Evolutionary conservation across 1,140 invertebrate genomes (phyloP), one percentile per base, ranked within the genome.

Genomic region (Pseudomyrmex concolor): DNA sequence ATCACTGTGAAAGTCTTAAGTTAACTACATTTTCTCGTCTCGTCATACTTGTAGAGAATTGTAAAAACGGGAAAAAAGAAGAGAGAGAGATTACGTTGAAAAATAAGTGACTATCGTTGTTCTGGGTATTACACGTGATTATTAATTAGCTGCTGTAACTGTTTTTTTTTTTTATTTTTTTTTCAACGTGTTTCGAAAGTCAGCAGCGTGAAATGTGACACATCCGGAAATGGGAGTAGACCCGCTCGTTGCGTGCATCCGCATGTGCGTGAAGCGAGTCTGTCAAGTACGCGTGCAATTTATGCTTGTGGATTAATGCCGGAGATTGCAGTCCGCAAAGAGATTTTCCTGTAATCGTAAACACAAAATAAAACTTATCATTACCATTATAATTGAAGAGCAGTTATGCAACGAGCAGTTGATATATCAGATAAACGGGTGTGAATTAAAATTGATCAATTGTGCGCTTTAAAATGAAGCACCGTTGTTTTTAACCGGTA

Each of bases 61-160:
- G 25, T 13, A 13, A 71, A 64, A 66, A 45, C 55, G 51, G 50
- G 45, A 43, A 66, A 85, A 57, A 55, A 71, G 50, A 13, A 64
- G 51, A 43, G n/a, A 55, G n/a, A 64, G 51, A 43, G n/a, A 76
- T 25, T 25, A 77, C 54, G 76, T 50, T n/a, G 54, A 70, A 34
- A 34, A 34, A 77, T 77, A 88, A 88, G 87, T 87, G 84, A 57
- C 70, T 73, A 88, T 68, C 72, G 74, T 55, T 88, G 87, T 88
- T 74, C 66, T 43, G 80, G 19, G 45, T 81, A 62, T 68, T 80
- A 51, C 83, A 68, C 87, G 68, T 86, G 90, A 85, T 91, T 91
- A 91, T 91, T 91, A 91, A 91, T 91, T 89, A 88, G 66, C 62
- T 50, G 57, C 68, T 34, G 4, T 34, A 34, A 34, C 34, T 34